Base-by-base conservation (phyloP, 1,140 invertebrate species). In the Neomicropteryx cornuta region DNA sequence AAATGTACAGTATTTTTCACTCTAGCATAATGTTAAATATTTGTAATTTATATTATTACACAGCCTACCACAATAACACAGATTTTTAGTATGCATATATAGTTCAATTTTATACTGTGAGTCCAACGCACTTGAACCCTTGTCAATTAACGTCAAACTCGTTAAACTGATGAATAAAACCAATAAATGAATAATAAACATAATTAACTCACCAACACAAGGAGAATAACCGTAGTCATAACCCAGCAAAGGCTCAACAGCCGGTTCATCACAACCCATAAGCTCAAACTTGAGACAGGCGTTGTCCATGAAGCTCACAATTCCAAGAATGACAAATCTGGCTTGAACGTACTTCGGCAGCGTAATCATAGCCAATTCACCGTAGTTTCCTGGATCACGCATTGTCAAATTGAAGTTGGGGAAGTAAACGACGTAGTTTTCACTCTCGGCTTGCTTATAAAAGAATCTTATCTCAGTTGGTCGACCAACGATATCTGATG, bases 391-490 rank as follows among this genome's bases (percentile, higher is more conserved):
- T 18, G 90, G 88, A 59, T 93, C 88, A 43, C 87, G 70, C 76
- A 88, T 90, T 0, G 89, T 93, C 17, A 94, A 58, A 60, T 93
- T 95, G 55, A 94, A 94, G 51, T 95, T 94, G 10, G 92, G 91
- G 70, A 93, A 95, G 49, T 96, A 96, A 0, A 95, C 88, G 5
- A 95, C 89, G 51, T 94, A 96, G 51, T 95, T 94, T 57, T 95
- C 91, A 47, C 67, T 80, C 61, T 93, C 90, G 3, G 84, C 73
- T 65, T 90, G 85, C 65, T 97, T 97, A 58, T 97, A 97, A 72
- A 97, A 97, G 65, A 97, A 92, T 40, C 93, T 72, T 38, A 97
- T 90, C 72, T 96, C 91, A 0, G 90, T 96, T 5, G 91, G 90
- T 39, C 91, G 72, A 37, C 91, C 91, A 8, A 94, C 90, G 34